phyloP scores from a whole-genome alignment of 2,797 vertebrate species.

The Sciurus carolinensis region DNA sequence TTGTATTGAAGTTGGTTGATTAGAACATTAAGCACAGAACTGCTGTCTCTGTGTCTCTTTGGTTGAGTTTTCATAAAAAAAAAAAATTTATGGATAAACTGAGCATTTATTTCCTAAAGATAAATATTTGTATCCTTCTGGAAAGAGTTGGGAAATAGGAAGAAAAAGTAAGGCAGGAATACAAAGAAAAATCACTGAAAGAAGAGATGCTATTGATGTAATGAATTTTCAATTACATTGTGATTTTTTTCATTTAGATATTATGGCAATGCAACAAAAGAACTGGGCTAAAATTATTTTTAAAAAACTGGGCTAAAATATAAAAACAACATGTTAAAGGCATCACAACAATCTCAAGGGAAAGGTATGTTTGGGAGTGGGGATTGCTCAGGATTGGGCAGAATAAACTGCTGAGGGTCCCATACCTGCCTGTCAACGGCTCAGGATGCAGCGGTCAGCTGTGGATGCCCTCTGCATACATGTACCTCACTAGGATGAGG shows the following conservation, averaged over 20 bases:
- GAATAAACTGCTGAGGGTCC: neutral
- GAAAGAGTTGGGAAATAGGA: neutral
- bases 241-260: neutral
- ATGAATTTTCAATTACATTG: neutral
- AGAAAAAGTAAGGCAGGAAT: neutral
- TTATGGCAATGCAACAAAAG: neutral
- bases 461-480: neutral
- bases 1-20: neutral
- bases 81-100: neutral
- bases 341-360: slow-evolving; percentile 14
- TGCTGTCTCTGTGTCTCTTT: neutral
- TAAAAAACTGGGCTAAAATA: neutral
- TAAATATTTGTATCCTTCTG: slow-evolving; percentile 24
- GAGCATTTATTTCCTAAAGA: slow-evolving; percentile 56
- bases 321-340: slow-evolving; percentile 13
- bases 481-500: neutral
- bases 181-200: neutral
- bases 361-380: neutral
- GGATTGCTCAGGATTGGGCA: neutral
- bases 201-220: neutral
- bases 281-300: neutral
- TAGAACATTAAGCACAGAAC: slow-evolving; percentile 40
- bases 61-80: slow-evolving; percentile 18
- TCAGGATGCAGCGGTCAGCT: neutral
- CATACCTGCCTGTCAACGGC: neutral